Conservation (phyloP, 1,140 invertebrate genomes). For the Caenorhabditis latens region DNA sequence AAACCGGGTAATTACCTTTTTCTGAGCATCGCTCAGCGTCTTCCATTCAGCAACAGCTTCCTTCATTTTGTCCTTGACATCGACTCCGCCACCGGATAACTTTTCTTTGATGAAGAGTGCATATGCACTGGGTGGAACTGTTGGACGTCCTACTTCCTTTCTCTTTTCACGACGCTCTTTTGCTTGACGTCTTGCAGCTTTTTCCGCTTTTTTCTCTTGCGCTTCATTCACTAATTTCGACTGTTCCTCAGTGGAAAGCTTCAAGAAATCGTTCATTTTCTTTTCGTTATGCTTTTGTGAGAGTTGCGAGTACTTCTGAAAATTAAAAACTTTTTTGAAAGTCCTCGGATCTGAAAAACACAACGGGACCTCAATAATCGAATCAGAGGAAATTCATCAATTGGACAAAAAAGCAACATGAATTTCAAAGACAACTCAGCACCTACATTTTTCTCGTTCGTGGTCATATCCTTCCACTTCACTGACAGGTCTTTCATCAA, state of each 20-base stretch:
- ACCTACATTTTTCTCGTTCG: slow-evolving; percentile 1
- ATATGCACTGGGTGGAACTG: slow-evolving; percentile 26
- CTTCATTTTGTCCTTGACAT: slow-evolving; percentile 12
- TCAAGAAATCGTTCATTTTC: not conserved
- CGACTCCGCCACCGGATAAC: not conserved
- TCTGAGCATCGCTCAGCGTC: not conserved
- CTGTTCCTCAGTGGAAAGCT: slow-evolving; percentile 14
- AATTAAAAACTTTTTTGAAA: not conserved
- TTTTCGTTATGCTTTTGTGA: not conserved
- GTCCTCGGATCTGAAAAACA: no score
- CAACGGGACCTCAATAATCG: no score
- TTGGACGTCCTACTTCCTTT: slow-evolving; percentile 16
- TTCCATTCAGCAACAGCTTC: slow-evolving; percentile 40
- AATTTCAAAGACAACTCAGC: not conserved
- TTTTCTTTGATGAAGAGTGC: slow-evolving; percentile 30
- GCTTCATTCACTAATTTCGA: not conserved
- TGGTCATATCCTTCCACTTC: slow-evolving; percentile 3
- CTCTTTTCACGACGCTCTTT: slow-evolving; percentile 36
- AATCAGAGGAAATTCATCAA: no score
- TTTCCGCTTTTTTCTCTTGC: slow-evolving; percentile 1
- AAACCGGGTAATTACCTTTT: slow-evolving; percentile 1
- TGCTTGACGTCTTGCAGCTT: not conserved
- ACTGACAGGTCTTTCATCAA: slow-evolving; percentile 25
- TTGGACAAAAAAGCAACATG: no score
- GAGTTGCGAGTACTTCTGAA: slow-evolving; percentile 19